Percentiles rank a stretch among this genome's conserved stretches.
phyloP scores from a whole-genome alignment of 2,888 invertebrate genomes.

The Cinara cedri region DNA sequence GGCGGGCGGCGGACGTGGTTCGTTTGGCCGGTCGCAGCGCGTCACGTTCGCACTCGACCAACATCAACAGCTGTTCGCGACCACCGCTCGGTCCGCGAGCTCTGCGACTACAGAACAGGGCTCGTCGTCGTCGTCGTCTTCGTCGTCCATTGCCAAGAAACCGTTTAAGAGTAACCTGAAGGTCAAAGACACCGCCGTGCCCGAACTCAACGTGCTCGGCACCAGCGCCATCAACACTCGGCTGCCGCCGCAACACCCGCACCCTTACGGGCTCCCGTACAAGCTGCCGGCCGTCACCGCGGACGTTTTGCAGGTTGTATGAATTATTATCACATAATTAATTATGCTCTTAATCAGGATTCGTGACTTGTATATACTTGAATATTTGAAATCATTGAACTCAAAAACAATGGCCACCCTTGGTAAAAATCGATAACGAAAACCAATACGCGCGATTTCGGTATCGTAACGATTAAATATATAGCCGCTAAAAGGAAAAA shows the following conservation, averaged over 20 bases:
- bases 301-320: conserved; percentile 54
- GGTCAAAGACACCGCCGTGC: conserved; percentile 24
- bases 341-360: no score
- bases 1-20: conserved; percentile 60
- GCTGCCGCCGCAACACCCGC: conserved; percentile 49
- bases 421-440: no score
- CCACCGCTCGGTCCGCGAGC: background rate
- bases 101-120: background rate
- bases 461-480: no score
- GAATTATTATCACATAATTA: background rate
- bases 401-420: no score
- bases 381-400: no score
- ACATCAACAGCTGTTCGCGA: conserved; percentile 36
- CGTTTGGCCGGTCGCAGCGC: conserved; percentile 62
- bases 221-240: conserved; percentile 44
- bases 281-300: conserved; percentile 31
- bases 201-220: conserved; percentile 35
- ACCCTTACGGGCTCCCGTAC: conserved; percentile 51
- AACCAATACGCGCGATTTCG: no score
- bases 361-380: no score
- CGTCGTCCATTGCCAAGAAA: conserved; percentile 28
- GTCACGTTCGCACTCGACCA: conserved; percentile 62
- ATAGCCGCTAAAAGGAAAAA: no score
- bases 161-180: conserved; percentile 52
- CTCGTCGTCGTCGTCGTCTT: background rate